Base-by-base conservation (phyloP, 2,797 vertebrate species). In the Acestrorhynchus altus region DNA sequence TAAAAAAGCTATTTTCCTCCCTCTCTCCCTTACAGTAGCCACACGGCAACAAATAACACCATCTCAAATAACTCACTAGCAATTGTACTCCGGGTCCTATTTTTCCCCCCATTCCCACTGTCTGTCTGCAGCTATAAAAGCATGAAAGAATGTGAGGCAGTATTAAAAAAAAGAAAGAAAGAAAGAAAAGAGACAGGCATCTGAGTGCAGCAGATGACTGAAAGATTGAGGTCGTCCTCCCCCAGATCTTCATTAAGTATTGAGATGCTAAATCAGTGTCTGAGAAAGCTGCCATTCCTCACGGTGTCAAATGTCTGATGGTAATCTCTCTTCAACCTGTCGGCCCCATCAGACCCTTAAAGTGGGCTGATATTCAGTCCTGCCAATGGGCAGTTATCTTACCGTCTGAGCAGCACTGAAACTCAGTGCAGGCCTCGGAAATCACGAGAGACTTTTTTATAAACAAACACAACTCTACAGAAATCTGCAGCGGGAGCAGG, bases 171-270 rank as follows among this genome's bases (percentile, higher is more conserved):
- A 57, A 56, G 16, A 28, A 56, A 56, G 22, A 26, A 6, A 2
- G 31, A 22, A 56, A 49, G 16, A 4, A 16, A 52, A 10, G 9
- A 1, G 72, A 68, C 72, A 88, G 76, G 79, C 80, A 61, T 86
- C 67, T 63, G 67, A 74, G 81, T 13, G 65, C 18, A 10, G 64
- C 59, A 74, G 63, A 80, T 87, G 87, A 90, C 85, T 88, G 90
- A 91, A 86, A 88, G 88, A 92, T 89, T 90, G 84, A 88, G 90
- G 89, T 91, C 85, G 86, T 85, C 84, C 82, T 85, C 81, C 77
- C 86, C 80, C 78, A 83, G 84, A 87, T 88, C 85, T 80, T 86
- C 77, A 79, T 82, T 83, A 81, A 76, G 73, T 70, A 78, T 71
- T 86, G 84, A 84, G 81, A 26, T 65, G 79, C 82, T 85, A 83